Conservation (phyloP, 2,797 vertebrate genomes). For the Coilia nasus region DNA sequence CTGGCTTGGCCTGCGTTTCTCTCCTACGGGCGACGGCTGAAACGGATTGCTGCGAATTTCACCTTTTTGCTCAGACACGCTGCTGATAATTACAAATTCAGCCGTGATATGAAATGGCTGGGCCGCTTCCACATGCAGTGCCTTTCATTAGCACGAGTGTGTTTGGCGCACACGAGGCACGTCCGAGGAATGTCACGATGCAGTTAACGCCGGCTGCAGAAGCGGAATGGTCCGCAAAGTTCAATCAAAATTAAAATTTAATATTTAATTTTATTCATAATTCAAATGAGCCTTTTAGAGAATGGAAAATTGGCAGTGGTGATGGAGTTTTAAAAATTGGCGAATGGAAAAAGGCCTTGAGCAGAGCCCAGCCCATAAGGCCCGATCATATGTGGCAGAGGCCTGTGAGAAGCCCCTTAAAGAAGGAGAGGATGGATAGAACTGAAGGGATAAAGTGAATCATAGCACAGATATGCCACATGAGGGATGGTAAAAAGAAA, state of each 20-base stretch:
- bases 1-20: background rate
- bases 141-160: constrained; percentile 12
- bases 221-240: background rate
- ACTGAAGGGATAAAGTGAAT: background rate
- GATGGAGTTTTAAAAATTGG: background rate
- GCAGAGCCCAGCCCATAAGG: background rate
- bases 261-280: constrained; percentile 8
- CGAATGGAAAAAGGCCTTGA: constrained; percentile 14
- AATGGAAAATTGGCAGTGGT: background rate
- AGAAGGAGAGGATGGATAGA: background rate
- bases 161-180: background rate
- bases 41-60: constrained; percentile 12
- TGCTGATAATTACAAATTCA: constrained; percentile 17
- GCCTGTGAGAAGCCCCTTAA: background rate
- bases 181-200: background rate
- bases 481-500: background rate
- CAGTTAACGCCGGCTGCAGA: background rate
- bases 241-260: background rate
- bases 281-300: background rate
- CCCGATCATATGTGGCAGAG: background rate
- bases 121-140: background rate
- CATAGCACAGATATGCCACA: background rate
- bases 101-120: constrained; percentile 7
- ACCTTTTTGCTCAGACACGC: constrained; percentile 12
- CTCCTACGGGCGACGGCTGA: background rate